Conservation (phyloP, 2,113 vertebrate genomes). For the Macroglossus sobrinus region DNA sequence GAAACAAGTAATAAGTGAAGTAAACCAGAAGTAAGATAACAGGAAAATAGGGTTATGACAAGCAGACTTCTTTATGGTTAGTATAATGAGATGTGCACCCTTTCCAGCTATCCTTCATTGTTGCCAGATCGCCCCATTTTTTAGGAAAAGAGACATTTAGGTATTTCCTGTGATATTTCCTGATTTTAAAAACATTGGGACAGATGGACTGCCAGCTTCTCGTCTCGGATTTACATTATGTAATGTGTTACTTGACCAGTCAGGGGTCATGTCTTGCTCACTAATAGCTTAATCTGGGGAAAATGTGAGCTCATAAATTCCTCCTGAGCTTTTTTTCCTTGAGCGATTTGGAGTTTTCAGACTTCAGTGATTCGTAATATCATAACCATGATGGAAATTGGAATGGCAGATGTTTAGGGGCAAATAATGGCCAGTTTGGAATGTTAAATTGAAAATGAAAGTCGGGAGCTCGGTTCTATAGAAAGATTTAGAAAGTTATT, state of each 20-base stretch:
- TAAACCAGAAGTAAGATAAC: neutral
- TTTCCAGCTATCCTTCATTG: neutral
- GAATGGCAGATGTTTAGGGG: neutral
- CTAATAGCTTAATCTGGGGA: neutral
- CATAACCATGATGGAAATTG: neutral
- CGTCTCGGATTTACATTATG: neutral
- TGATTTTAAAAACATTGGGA: neutral
- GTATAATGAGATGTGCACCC: neutral
- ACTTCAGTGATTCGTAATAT: neutral
- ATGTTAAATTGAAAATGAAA: constrained; percentile 24
- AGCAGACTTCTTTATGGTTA: neutral
- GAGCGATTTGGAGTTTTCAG: neutral
- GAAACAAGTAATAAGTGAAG: neutral
- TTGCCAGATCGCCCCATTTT: neutral
- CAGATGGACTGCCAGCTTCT: neutral
- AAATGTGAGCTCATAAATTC: neutral
- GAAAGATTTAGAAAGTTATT: constrained; percentile 8
- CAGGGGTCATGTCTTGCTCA: neutral
- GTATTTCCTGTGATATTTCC: neutral
- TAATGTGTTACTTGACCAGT: neutral
- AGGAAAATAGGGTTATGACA: neutral
- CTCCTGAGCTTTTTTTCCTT: constrained; percentile 4
- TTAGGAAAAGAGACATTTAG: neutral
- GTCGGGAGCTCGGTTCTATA: neutral
- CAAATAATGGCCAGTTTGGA: neutral